Percentiles rank a stretch among this genome's conserved stretches.
These are phyloP conservation scores for Sebastes cheni DNA, from an alignment of 2,797 vertebrate genomes.

Conservation along the genomic window DNA sequence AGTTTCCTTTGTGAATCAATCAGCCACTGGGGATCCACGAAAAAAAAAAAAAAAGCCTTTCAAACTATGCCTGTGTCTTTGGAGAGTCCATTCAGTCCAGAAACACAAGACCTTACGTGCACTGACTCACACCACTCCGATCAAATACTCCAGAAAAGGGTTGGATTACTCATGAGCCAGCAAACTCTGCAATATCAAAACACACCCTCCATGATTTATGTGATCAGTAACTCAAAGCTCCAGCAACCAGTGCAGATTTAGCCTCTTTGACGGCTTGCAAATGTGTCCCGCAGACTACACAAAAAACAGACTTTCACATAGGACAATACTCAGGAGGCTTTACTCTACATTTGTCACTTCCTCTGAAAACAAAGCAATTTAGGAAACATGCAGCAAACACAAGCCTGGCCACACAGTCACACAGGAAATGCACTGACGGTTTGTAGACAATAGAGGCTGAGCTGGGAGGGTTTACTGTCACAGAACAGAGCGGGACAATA, in stretches of 20 bases:
- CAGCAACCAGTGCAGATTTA: background rate
- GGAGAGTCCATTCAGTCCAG: constrained; percentile 51
- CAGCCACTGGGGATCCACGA: constrained; percentile 42
- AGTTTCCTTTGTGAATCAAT: constrained; percentile 75
- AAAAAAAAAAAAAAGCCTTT: constrained; percentile 53
- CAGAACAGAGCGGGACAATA: constrained; percentile 48
- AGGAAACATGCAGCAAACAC: constrained; percentile 76
- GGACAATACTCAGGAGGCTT: constrained; percentile 64
- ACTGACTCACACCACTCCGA: constrained; percentile 38
- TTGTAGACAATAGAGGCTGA: constrained; percentile 77
- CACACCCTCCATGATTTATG: background rate
- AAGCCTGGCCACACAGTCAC: constrained; percentile 58
- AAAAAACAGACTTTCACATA: constrained; percentile 48
- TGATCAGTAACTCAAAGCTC: constrained; percentile 2
- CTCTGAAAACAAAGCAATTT: constrained; percentile 79
- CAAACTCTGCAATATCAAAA: constrained; percentile 23
- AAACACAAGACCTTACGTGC: constrained; percentile 47
- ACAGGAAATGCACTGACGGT: constrained; percentile 77
- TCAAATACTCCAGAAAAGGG: constrained; percentile 13
- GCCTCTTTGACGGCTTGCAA: constrained; percentile 12
- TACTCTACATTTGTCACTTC: constrained; percentile 69
- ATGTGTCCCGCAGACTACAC: constrained; percentile 32
- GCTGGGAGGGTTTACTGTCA: constrained; percentile 65
- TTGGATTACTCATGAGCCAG: constrained; percentile 34
- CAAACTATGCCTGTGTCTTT: constrained; percentile 50